phyloP scores from a whole-genome alignment of 2,888 invertebrate species.

The Spodoptera exigua region DNA sequence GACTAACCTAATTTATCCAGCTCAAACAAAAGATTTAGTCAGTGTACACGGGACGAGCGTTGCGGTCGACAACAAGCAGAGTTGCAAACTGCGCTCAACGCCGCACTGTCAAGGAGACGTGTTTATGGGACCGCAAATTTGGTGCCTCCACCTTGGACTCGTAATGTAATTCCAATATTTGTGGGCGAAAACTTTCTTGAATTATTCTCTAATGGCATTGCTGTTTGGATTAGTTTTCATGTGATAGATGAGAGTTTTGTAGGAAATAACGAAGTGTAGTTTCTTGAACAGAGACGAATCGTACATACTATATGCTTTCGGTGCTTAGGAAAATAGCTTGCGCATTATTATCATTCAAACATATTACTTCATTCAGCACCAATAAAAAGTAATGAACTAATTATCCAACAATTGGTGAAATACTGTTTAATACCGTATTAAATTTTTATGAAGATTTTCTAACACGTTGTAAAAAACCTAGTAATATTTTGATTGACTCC shows the following conservation, averaged over 20 bases:
- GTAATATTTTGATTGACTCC: too few relatives aligned
- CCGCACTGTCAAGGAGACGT: constrained; percentile 60
- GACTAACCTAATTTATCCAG: constrained; percentile 26
- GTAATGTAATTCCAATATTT: constrained; percentile 51
- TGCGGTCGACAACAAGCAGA: constrained; percentile 56
- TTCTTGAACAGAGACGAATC: too few relatives aligned
- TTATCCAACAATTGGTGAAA: too few relatives aligned
- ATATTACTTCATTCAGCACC: too few relatives aligned
- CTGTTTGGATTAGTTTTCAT: neutral
- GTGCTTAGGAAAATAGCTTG: neutral
- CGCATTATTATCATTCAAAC: too few relatives aligned
- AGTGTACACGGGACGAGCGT: constrained; percentile 26
- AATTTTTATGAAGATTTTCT: too few relatives aligned
- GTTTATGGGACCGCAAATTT: constrained; percentile 68
- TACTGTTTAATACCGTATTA: too few relatives aligned
- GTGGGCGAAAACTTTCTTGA: constrained; percentile 19
- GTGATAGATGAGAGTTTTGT: too few relatives aligned
- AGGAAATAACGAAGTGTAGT: too few relatives aligned
- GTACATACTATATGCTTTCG: too few relatives aligned
- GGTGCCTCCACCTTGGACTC: constrained; percentile 32
- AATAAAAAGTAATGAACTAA: too few relatives aligned
- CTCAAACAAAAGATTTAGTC: constrained; percentile 43
- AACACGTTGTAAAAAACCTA: too few relatives aligned
- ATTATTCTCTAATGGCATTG: constrained; percentile 21
- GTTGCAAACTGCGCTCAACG: constrained; percentile 53